A percentile compares a stretch with the other conserved stretches of the same genome.
phyloP scores from a whole-genome alignment of 2,113 vertebrate species.

The Trachemys scripta region DNA sequence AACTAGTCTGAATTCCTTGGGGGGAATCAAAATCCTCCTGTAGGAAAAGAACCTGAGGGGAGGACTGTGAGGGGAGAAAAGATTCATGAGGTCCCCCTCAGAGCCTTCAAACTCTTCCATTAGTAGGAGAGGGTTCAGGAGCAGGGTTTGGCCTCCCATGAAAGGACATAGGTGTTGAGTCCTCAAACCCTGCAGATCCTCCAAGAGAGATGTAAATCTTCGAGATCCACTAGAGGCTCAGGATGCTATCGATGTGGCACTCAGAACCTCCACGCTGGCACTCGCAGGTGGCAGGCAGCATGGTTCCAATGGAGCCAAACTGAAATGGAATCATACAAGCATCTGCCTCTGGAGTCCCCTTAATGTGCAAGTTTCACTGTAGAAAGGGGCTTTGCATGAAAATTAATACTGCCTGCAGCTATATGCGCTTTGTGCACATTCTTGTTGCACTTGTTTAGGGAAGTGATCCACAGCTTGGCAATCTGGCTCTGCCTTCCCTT shows the following conservation, averaged over 20 bases:
- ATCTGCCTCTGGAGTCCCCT: not conserved
- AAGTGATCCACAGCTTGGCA: not conserved
- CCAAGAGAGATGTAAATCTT: not conserved
- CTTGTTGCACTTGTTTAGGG: not conserved
- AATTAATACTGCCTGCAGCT: accelerated
- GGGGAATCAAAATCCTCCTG: not conserved
- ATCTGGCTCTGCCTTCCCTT: not conserved
- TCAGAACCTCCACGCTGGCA: accelerated
- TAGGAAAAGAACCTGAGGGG: not conserved
- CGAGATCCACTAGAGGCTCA: not conserved
- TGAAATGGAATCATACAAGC: not conserved
- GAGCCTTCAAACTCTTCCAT: not conserved
- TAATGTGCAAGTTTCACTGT: not conserved
- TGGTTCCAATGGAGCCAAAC: accelerated
- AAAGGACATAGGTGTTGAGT: not conserved
- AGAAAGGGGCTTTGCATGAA: not conserved
- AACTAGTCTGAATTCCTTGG: not conserved
- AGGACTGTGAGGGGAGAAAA: not conserved
- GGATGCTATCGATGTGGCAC: not conserved
- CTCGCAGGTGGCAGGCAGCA: not conserved
- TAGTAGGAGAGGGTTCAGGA: not conserved
- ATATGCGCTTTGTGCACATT: not conserved
- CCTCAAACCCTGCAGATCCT: not conserved
- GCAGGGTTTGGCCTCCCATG: not conserved
- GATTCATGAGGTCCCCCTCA: not conserved